A percentile compares a stretch with the other conserved stretches of the same genome.
These are phyloP conservation scores for Doris montereyensis DNA, from an alignment of 2,888 invertebrate genomes.

Conservation along the genomic window DNA sequence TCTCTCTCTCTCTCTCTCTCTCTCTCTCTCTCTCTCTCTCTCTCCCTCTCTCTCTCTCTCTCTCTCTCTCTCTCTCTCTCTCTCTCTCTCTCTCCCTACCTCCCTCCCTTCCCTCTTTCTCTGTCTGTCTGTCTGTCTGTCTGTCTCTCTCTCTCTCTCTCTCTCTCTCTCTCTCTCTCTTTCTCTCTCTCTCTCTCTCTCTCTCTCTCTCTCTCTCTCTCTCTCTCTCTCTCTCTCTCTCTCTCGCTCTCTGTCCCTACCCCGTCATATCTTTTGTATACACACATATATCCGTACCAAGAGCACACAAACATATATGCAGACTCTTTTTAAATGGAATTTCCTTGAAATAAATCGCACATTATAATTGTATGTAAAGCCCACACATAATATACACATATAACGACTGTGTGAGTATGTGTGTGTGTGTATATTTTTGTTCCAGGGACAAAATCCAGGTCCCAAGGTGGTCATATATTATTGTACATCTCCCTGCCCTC, in stretches of 20 bases:
- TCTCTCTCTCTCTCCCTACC: neutral
- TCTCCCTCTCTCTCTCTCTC: neutral
- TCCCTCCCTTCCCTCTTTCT: too few relatives aligned
- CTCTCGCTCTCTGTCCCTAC: slow-evolving; percentile 13
- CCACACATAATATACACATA: too few relatives aligned
- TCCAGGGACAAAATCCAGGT: slow-evolving; percentile 45
- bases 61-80: neutral
- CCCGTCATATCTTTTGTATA: too few relatives aligned
- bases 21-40: too few relatives aligned
- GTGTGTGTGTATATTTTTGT: slow-evolving; percentile 1
- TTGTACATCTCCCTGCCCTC: slow-evolving; percentile 51
- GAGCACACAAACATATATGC: too few relatives aligned
- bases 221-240: slow-evolving; percentile 37
- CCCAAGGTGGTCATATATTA: too few relatives aligned
- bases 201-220: slow-evolving; percentile 24
- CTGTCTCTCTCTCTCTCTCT: slow-evolving; percentile 25
- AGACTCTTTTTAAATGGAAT: too few relatives aligned
- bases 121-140: slow-evolving; percentile 1
- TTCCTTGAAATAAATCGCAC: too few relatives aligned
- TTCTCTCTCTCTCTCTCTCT: neutral
- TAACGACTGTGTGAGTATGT: slow-evolving; percentile 16
- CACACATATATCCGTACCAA: too few relatives aligned
- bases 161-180: slow-evolving; percentile 17
- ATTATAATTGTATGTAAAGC: too few relatives aligned
- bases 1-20: too few relatives aligned